Evolutionary conservation across 2,888 invertebrate species (phyloP).

Genomic region (Oasisia sp.): DNA sequence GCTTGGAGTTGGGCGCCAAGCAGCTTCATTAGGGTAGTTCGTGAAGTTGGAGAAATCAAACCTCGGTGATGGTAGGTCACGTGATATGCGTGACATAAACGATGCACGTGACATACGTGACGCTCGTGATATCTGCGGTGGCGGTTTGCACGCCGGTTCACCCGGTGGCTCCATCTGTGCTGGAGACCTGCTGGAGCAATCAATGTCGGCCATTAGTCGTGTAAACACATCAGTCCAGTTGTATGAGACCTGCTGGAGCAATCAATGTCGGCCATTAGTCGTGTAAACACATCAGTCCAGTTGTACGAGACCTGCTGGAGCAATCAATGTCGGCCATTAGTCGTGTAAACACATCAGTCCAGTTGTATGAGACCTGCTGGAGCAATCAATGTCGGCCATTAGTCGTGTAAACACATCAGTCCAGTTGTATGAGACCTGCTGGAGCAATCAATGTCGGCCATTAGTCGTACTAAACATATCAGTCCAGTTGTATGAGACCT

Average conservation of each 20-base stretch:
- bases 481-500: background rate
- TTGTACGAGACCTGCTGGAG: background rate
- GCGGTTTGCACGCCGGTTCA: background rate
- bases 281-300: too few relatives aligned
- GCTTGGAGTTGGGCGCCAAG: background rate
- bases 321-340: background rate
- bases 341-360: too few relatives aligned
- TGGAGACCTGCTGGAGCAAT: background rate
- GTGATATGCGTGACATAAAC: background rate
- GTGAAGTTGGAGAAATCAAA: slow-evolving; percentile 12
- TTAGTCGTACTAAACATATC: too few relatives aligned
- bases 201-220: too few relatives aligned
- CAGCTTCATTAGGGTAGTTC: background rate
- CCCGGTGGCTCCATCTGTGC: background rate
- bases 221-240: too few relatives aligned
- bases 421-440: background rate
- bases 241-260: background rate
- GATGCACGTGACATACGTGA: background rate
- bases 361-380: background rate
- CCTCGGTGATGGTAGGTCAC: background rate
- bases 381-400: background rate
- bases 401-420: too few relatives aligned
- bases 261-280: background rate
- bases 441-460: background rate
- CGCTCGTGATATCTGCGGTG: background rate